Conservation (phyloP, 2,888 invertebrate genomes). For the Epinotia ramella region DNA sequence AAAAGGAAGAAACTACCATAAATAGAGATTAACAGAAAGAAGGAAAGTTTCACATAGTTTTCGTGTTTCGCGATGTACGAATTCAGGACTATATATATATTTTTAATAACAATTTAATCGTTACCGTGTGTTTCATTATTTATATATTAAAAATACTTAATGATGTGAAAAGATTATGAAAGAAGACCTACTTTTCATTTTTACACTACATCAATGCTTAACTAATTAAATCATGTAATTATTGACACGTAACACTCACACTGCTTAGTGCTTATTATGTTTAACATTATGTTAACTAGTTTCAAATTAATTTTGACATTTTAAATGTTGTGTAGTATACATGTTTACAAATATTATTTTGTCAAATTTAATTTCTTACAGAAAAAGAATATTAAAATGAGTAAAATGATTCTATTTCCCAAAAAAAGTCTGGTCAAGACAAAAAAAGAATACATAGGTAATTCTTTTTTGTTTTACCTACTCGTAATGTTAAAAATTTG, state of each 20-base stretch:
- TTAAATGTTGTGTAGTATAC: no score
- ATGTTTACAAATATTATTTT: background rate
- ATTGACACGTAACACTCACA: constrained; percentile 6
- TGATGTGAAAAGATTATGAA: background rate
- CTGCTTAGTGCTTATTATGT: background rate
- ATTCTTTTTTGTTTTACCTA: no score
- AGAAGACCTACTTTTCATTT: constrained; percentile 2
- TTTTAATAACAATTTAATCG: no score
- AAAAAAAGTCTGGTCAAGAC: background rate
- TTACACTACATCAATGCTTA: constrained; percentile 11
- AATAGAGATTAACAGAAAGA: no score
- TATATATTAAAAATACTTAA: background rate
- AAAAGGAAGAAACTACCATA: no score
- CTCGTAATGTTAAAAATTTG: no score
- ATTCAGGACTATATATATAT: no score
- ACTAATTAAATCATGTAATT: background rate
- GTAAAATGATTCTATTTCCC: background rate
- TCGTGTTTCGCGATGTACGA: no score
- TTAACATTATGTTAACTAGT: background rate
- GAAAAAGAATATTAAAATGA: background rate
- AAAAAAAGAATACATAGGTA: no score
- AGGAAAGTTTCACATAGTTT: no score
- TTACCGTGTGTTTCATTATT: no score
- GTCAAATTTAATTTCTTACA: constrained; percentile 7
- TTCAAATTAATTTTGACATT: background rate